Evolutionary conservation across 2,888 invertebrate species (phyloP), one percentile per base, ranked within the genome.

Genomic region (Himalopsyche tibetana): DNA sequence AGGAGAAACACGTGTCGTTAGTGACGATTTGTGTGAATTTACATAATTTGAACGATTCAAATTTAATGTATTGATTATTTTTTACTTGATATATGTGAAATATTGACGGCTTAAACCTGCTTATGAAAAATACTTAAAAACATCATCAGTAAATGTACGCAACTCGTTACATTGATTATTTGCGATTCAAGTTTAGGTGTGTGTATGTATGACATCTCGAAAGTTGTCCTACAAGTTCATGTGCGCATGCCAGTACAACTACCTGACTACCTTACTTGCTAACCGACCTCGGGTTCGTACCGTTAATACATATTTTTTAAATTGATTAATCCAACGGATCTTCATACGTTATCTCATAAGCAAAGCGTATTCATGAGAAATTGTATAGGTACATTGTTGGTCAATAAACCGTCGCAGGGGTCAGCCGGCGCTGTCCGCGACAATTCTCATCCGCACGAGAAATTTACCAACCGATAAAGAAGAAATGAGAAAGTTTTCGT

Each of bases 211-310:
- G 63, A 63, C 19, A 8, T 63, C 63, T 63, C 19, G 63, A 63
- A 63, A 63, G 63, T 63, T 63, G 63, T 28, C 63, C n/a, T 63
- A 63, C 63, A 63, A 63, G 63, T 63, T 63, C 63, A 63, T 19
- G 63, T 63, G 63, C 63, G 63, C 4, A 12, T 63, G 15, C n/a
- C 19, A 56, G 55, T 55, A 42, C 42, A 0, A 9, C n/a, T 19
- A 56, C 56, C 19, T 19, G 28, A n/a, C n/a, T 63, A 63, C 11
- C 63, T 12, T 28, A 63, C 63, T 63, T 19, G 28, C 28, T 19
- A 63, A 63, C 19, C 19, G 28, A 19, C 63, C 28, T 63, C 63
- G 11, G n/a, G 28, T n/a, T 63, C 63, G 5, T 19, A 63, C 63
- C 19, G 63, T 63, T 63, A 63, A 63, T 63, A 19, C 19, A 19